Evolutionary conservation across 2,888 invertebrate genomes (phyloP).

Genomic region (Cephus pulcher): DNA sequence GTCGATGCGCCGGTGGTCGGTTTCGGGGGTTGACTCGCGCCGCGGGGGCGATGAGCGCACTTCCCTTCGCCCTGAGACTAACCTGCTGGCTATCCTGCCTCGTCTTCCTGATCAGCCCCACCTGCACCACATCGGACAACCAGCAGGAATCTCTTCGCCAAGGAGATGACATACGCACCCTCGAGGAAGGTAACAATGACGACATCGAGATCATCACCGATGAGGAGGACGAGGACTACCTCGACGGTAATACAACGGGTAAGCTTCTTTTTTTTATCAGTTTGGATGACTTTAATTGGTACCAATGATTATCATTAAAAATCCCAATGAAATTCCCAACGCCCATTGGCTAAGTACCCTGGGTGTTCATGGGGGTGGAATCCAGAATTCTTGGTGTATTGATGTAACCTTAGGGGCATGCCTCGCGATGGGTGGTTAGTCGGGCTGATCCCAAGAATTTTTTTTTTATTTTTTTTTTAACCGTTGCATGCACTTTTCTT

Average conservation of each 20-base stretch:
- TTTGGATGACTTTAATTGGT: background rate
- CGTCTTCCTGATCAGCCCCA: constrained; percentile 45
- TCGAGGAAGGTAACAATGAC: constrained; percentile 23
- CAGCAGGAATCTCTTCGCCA: constrained; percentile 2
- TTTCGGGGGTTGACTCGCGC: constrained; percentile 65
- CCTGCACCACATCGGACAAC: constrained; percentile 26
- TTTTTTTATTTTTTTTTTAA: background rate
- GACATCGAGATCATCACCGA: constrained; percentile 42
- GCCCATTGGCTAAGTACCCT: background rate
- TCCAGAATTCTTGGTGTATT: background rate
- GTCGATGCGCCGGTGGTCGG: constrained; percentile 65
- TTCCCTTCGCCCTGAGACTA: constrained; percentile 64
- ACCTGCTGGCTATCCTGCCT: constrained; percentile 61
- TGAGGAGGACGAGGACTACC: constrained; percentile 61
- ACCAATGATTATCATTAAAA: background rate
- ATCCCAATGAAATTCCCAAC: background rate
- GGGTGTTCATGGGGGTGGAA: background rate
- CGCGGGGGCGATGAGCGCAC: constrained; percentile 66
- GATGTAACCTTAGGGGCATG: background rate
- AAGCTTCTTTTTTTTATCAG: constrained; percentile 13
- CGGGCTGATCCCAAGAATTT: background rate
- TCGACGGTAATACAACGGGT: constrained; percentile 66
- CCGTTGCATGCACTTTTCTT: background rate
- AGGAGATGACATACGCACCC: constrained; percentile 14
- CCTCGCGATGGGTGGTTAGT: background rate